Percentiles rank a stretch among this genome's conserved stretches.
Conservation (phyloP, 2,113 vertebrate species). For the Ciconia boyciana region DNA sequence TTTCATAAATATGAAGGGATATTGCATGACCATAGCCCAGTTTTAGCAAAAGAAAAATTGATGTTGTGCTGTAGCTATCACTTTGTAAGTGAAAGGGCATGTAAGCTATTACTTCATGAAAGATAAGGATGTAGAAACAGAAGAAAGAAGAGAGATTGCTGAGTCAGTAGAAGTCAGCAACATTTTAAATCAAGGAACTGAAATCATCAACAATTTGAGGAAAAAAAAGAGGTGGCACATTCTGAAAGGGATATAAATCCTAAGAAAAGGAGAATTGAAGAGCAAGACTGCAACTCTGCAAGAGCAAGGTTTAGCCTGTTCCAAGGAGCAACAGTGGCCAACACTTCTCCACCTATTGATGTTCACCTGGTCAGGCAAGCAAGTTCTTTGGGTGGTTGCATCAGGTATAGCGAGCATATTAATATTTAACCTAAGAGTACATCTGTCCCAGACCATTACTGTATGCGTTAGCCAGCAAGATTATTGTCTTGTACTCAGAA, state of each 20-base stretch:
- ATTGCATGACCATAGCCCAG: background rate
- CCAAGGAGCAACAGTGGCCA: background rate
- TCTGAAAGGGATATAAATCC: background rate
- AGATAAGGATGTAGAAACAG: background rate
- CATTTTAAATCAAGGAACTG: constrained; percentile 5
- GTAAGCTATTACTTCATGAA: background rate
- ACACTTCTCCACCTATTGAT: background rate
- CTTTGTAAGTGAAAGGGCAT: background rate
- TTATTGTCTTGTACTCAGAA: background rate
- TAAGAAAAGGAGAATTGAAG: background rate
- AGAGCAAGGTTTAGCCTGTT: background rate
- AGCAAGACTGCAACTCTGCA: background rate
- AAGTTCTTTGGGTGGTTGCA: background rate
- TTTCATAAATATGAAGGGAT: background rate
- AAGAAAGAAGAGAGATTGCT: background rate
- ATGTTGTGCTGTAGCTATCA: background rate
- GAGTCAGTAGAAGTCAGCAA: background rate
- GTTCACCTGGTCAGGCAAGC: background rate
- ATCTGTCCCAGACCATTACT: background rate
- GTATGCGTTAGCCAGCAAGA: background rate
- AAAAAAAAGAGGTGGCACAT: background rate
- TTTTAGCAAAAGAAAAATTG: background rate
- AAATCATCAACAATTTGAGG: background rate
- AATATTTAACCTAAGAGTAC: background rate
- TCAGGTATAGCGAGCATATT: background rate